Evolutionary conservation across 2,113 vertebrate species (phyloP), one percentile per base, ranked within the genome.

Genomic region (Prietella phreatophila): DNA sequence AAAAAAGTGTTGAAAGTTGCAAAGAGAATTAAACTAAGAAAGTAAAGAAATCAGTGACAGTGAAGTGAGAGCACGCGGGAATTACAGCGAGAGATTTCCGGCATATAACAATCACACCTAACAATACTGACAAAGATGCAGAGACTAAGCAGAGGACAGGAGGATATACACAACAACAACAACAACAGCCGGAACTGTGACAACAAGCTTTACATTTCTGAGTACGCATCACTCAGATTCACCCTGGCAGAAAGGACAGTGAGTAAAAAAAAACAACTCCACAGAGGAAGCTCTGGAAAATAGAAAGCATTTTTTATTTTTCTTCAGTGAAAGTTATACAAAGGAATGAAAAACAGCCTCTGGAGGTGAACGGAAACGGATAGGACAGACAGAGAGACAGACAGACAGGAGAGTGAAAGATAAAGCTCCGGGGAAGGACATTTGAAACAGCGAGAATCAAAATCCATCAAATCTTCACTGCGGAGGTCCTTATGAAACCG

Each of bases 381-480:
- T 17, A 81, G 79, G 50, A 80, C 50, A 53, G 39, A 50, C 71
- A 36, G 39, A 42, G 5, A 47, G 50, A 80, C 50, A 53, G 39
- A 50, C 71, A 22, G 53, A 61, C 36, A 53, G 47, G 47, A 39
- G 76, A 71, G 33, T 36, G 19, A 58, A 22, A 39, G 61, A 53
- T 42, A 36, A 9, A 30, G 84, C 76, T 69, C 76, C 33, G 30
- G 83, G 83, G 83, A 81, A 88, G 76, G 55, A 55, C 78, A 33
- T 81, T 69, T 56, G 58, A 22, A 58, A 81, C 19, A 58, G 53
- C 79, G 36, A 80, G 27, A 30, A 53, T 81, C 79, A 81, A 81
- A 81, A 81, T 58, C 79, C 53, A 81, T 81, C 53, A 58, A 22
- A 81, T 55, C 50, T 56, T 33, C 15, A 58, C 79, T 13, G 53